Evolutionary conservation across 2,113 vertebrate species (phyloP).

Genomic region (Megaceryle maxima): DNA sequence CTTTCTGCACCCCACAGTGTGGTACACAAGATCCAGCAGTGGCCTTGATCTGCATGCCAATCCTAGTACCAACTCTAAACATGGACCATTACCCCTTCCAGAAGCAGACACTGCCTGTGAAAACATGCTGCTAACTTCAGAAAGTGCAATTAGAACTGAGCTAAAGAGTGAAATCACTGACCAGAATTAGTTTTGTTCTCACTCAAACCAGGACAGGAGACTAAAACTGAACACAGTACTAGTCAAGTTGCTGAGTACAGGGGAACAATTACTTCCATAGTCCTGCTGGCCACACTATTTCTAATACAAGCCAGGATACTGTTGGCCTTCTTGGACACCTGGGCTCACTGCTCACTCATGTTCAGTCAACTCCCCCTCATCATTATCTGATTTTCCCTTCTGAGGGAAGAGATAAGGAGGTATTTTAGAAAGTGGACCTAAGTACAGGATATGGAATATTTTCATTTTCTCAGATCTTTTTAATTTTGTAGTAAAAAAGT

Average conservation of each 20-base stretch:
- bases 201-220: too few species aligned
- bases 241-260: background rate
- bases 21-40: too few species aligned
- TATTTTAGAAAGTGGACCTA: background rate
- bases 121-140: too few species aligned
- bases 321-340: background rate
- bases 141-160: too few species aligned
- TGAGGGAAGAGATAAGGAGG: background rate
- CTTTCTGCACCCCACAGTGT: too few species aligned
- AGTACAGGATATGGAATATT: background rate
- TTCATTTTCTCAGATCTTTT: background rate
- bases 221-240: background rate
- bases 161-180: too few species aligned
- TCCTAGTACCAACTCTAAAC: too few species aligned
- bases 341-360: background rate
- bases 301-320: background rate
- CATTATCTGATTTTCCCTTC: background rate
- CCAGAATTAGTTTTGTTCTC: too few species aligned
- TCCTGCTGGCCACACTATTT: background rate
- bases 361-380: background rate
- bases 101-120: too few species aligned
- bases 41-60: too few species aligned
- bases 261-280: background rate
- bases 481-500: accelerated
- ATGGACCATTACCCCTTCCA: too few species aligned